These are phyloP conservation scores for Episyrphus balteatus DNA, from an alignment of 1,140 invertebrate genomes.

Conservation along the genomic window DNA sequence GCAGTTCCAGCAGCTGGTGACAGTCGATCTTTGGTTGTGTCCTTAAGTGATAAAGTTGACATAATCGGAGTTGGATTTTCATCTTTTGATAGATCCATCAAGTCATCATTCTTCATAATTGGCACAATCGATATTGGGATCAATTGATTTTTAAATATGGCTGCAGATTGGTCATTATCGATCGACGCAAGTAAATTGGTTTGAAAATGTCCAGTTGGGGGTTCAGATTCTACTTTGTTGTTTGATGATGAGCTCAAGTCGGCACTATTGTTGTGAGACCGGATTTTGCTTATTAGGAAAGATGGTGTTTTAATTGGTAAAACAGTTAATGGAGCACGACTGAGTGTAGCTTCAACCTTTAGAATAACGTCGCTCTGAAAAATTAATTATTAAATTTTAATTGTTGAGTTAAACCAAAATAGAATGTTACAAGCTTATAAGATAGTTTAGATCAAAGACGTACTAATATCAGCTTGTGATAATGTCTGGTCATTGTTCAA, in stretches of 20 bases:
- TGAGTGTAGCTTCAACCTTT: slow-evolving; percentile 52
- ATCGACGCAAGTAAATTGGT: slow-evolving; percentile 20
- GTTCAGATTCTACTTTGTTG: background rate
- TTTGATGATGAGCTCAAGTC: slow-evolving; percentile 3
- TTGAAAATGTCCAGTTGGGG: slow-evolving; percentile 18
- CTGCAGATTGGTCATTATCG: background rate
- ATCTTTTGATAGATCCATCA: too few relatives aligned
- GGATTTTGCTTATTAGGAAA: slow-evolving; percentile 22
- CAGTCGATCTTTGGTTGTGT: slow-evolving; percentile 9
- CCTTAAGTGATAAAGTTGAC: slow-evolving; percentile 16
- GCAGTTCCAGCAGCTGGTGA: too few relatives aligned
- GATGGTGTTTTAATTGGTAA: slow-evolving; percentile 55
- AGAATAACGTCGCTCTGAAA: slow-evolving; percentile 54
- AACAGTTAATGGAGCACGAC: slow-evolving; percentile 58
- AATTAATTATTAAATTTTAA: background rate
- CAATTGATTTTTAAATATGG: background rate
- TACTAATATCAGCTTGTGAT: too few relatives aligned
- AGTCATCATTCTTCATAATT: too few relatives aligned
- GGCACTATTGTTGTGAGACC: slow-evolving; percentile 15
- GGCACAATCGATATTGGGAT: too few relatives aligned
- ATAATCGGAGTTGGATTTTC: background rate
- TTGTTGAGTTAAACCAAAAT: too few relatives aligned
- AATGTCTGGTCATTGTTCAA: too few relatives aligned
- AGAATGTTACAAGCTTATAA: too few relatives aligned
- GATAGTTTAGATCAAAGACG: too few relatives aligned